Evolutionary conservation across 2,888 invertebrate species (phyloP), one percentile per base, ranked within the genome.

Genomic region (Ephialtes manifestator): DNA sequence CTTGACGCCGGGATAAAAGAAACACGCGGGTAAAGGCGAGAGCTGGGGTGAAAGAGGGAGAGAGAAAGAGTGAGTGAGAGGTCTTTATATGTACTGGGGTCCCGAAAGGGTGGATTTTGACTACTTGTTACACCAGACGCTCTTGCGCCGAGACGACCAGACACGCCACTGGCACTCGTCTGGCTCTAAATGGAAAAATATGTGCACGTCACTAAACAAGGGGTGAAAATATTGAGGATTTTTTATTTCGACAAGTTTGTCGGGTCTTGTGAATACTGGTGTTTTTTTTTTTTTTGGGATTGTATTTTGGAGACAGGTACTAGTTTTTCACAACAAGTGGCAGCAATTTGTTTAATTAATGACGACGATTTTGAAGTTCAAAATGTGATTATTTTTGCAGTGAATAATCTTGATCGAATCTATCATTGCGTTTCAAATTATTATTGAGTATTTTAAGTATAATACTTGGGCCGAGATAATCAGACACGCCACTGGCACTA

Each of bases 1-100:
- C 91, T 92, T 90, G 88, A 90, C 89, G 91, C 88, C 88, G 86
- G 90, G 87, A 91, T 91, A 89, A 89, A 91, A 89, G 88, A 88
- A 90, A 86, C 60, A 55, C 70, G 74, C 10, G 71, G 48, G 77
- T 63, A 55, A 63, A 76, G 67, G 60, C 70, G 75, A 58, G 74
- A 86, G 87, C n/a, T n/a, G n/a, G n/a, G n/a, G n/a, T n/a, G n/a
- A n/a, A 85, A 86, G 81, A 65, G 58, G 63, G 51, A 24, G 55
- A n/a, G 48, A 7, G 51, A 18, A 15, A 74, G 71, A 85, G 85
- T 31, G 58, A 80, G 63, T 31, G 70, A 84, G 55, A 68, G 80
- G 53, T 35, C 28, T 71, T 81, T 72, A 78, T 68, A 79, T 86
- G 63, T 35, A 35, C 63, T 39, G 39, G 24, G 63, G 31, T 51